Evolutionary conservation across 2,113 vertebrate species (phyloP), one percentile per base, ranked within the genome.

Genomic region (Campylorhamphus procurvoides): DNA sequence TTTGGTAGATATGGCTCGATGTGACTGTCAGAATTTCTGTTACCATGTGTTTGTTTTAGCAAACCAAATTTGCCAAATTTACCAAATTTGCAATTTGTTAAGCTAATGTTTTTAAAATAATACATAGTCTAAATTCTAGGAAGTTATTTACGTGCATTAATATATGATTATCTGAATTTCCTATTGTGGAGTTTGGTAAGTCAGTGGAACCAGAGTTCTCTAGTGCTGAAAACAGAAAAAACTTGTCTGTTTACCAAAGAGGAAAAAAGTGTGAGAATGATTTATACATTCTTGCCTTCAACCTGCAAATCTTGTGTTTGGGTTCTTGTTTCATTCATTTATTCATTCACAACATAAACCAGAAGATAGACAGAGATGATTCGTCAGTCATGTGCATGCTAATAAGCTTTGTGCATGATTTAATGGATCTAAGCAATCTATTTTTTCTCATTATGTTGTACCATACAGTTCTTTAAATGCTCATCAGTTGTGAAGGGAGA

Each of bases 1-100:
- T 46, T 62, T n/a, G 0, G 1, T 67, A 33, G 47, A 3, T 74
- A 7, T 0, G 15, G 19, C 31, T 88, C 33, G 39, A 0, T 66
- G 50, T 3, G 4, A 33, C 2, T 6, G 14, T 90, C 22, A 37
- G 52, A 81, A 71, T 78, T 88, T 73, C n/a, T 50, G 33, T 23
- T 62, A 16, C 7, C 3, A 3, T 39, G 14, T 50, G 31, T 29
- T 90, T 59, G 47, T 46, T 66, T 77, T 55, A 59, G 46, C 22
- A 37, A 8, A 37, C 37, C 37, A 37, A 37, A 37, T 37, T 37
- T 37, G 37, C 37, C 37, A 37, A 37, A 37, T 37, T 37, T 63
- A 72, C 4, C 6, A 46, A 29, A 9, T 81, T 63, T 74, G 24
- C 5, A 50, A 17, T 66, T 69, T 62, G 5, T 80, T 86, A 77